Base-by-base conservation (phyloP, 2,888 invertebrate genomes). In the Patella ulyssiponensis region DNA sequence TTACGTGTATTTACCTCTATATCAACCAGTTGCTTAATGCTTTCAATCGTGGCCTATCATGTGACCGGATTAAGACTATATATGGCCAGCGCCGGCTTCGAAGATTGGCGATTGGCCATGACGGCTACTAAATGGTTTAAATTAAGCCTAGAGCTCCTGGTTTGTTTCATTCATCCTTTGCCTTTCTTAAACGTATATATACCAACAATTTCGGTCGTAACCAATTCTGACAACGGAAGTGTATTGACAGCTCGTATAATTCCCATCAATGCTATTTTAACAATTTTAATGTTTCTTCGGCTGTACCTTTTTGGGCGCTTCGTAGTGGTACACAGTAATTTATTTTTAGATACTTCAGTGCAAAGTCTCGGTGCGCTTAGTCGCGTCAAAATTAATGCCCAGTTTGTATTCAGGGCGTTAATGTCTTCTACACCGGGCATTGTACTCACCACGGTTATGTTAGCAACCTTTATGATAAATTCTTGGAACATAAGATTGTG, bases 281-380 rank as follows among this genome's bases (percentile, higher is more conserved):
- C 88, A 5, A 85, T 88, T 76, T 73, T 86, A 23, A 88, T 88
- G 88, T 88, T 88, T 74, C 77, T 86, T 69, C 79, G 88, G 64
- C 80, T 88, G 1, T 88, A 88, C 79, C 83, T 87, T 27, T 77
- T 87, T 27, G 85, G 86, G 72, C 77, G 87, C 12, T 86, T 86
- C 78, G 81, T 88, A 15, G 87, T 88, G 20, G 86, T 87, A 5
- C 88, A 88, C 77, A 88, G 87, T 76, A 85, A 84, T 44, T 79
- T 88, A 14, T 86, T 88, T 76, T 83, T 86, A 76, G 88, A 88
- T 78, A 88, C 87, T 1, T 87, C 87, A 3, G 87, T 88, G 0
- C 88, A 88, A 76, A 88, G 88, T 82, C 80, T 88, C 14, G 87
- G 87, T n/a, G 86, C 88, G 0, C 83, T 88, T 71, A 87, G 87